Evolutionary conservation across 2,113 vertebrate genomes (phyloP), one percentile per base, ranked within the genome.

Genomic region (Tapirus terrestris): DNA sequence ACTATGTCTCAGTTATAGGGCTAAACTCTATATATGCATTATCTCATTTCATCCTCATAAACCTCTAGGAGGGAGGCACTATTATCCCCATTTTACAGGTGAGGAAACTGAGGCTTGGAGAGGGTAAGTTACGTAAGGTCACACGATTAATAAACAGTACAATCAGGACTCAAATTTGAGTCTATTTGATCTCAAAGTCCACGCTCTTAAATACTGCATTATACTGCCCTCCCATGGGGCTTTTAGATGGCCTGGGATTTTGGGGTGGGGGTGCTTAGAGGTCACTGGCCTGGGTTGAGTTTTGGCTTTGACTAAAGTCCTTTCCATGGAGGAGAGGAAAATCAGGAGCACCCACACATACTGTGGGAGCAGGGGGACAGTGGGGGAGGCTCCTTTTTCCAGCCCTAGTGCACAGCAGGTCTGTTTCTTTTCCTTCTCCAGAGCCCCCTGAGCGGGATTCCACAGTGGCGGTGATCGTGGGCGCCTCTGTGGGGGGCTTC

Each of bases 401-500:
- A 3, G 70, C 45, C 58, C 31, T 2, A 0, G 25, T 3, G 27
- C 88, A 84, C 58, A 94, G 73, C 0, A 4, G 4, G 4, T 56
- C 80, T 43, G 51, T 87, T 70, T 0, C 6, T 11, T 33, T 23
- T 60, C 51, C n/a, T 76, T 85, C 86, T 96, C 88, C 53, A 99
- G 99, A 99, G 97, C 99, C 99, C 70, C 99, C 99, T 0, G 99
- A 99, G 23, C 99, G 99, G 8, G 99, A 99, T 98, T 99, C 99
- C 2, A 99, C 99, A 0, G 99, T 99, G 76, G 99, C 99, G 0
- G 99, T 99, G 97, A 99, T 99, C 1, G 99, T 99, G 86, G 99
- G 99, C 0, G 99, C 99, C 45, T 99, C 99, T 0, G 99, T 99
- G 43, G 99, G 99, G 0, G 99, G 99, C 8, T 99, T 99, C 56